Evolutionary conservation across 64 coral and sea anemone genomes (phyloP), one percentile per base, ranked within the genome.

Genomic region (Porites lutea): DNA sequence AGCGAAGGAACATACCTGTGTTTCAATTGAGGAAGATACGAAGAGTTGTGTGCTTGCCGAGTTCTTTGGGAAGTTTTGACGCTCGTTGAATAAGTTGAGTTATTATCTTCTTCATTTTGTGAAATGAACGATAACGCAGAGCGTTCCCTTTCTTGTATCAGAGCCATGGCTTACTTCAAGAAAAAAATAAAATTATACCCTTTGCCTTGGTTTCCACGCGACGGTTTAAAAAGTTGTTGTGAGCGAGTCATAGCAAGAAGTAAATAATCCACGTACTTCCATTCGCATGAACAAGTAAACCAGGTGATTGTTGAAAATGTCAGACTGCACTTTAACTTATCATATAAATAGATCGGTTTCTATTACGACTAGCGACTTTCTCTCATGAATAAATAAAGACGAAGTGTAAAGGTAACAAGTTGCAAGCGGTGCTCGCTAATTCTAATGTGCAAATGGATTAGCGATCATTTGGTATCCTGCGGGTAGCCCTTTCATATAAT

Each of bases 341-440:
- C 0, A 11, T 22, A 23, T 78, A 45, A 80, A 21, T 14, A 46
- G 9, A 11, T 48, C 60, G 23, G n/a, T 82, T 65, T 61, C 60
- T 44, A 48, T 83, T n/a, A 48, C 6, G 60, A 65, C 27, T 3
- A 19, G 11, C 19, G 43, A 84, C 8, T 48, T 18, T 43, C 18
- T 48, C 62, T 84, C 63, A 84, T 84, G 44, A 84, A 84, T 84
- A 52, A 84, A 68, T 67, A 67, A 76, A 47, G 43, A 76, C 5
- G 14, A 18, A 65, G 46, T 20, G 12, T 52, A 84, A 66, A 51
- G 15, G 46, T 51, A 68, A 49, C 19, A 50, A 43, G 59, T 27
- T 69, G 19, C 13, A 9, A 67, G 13, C 37, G 20, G 9, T 52
- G 7, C 4, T 84, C 8, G 59, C 2, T 51, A 60, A 65, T 4